Conservation (phyloP, 2,113 vertebrate genomes). For the Dasyprocta punctata region DNA sequence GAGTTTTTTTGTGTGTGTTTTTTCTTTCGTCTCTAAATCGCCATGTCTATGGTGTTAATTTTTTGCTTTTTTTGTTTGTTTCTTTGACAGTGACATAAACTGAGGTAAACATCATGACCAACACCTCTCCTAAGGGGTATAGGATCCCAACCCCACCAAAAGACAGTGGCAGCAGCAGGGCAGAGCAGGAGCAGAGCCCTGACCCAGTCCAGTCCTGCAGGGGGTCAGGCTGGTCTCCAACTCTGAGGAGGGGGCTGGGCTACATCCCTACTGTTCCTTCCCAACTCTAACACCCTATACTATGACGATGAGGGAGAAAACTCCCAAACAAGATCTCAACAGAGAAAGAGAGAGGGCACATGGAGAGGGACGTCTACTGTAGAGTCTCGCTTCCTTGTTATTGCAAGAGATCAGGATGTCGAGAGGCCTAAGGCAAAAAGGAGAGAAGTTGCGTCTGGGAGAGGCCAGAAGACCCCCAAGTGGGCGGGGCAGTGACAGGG, state of each 20-base stretch:
- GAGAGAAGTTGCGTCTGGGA: slow-evolving; percentile 84
- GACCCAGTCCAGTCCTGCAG: not conserved
- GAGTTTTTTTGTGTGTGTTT: not conserved
- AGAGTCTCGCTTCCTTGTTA: slow-evolving; percentile 85
- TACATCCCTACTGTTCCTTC: slow-evolving; percentile 75
- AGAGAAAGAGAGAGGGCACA: not conserved
- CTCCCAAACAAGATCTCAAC: slow-evolving; percentile 68
- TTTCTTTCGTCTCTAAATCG: slow-evolving; percentile 55
- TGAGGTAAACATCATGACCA: slow-evolving; percentile 89
- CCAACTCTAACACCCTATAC: slow-evolving; percentile 79
- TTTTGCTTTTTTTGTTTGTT: slow-evolving; percentile 79
- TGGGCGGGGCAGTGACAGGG: slow-evolving; percentile 66
- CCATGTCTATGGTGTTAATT: slow-evolving; percentile 60
- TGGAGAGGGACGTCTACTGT: slow-evolving; percentile 67
- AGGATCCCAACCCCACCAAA: slow-evolving; percentile 67
- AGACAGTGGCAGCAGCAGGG: not conserved
- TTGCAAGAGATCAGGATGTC: slow-evolving; percentile 88
- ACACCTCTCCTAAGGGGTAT: slow-evolving; percentile 84
- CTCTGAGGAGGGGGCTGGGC: slow-evolving; percentile 40
- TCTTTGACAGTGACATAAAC: slow-evolving; percentile 88
- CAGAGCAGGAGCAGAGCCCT: not conserved
- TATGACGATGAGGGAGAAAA: slow-evolving; percentile 73
- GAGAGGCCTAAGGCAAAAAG: slow-evolving; percentile 88
- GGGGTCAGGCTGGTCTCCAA: not conserved
- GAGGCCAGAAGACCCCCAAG: slow-evolving; percentile 46